These are phyloP conservation scores for Drosophila neotestacea DNA, from an alignment of 2,888 invertebrate genomes.

Conservation along the genomic window DNA sequence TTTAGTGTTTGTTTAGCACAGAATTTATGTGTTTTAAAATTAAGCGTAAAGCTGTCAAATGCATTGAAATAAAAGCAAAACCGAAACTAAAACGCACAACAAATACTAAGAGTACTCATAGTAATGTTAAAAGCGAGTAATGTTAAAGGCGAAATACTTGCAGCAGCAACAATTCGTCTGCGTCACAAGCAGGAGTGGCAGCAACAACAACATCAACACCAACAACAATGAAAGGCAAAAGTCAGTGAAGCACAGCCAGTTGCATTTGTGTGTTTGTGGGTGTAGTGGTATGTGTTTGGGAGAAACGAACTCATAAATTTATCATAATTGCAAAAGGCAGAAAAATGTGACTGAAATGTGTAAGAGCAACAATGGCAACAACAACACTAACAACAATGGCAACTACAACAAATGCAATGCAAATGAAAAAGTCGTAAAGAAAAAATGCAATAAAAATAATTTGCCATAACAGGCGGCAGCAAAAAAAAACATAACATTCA, in stretches of 20 bases:
- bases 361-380: constrained; percentile 39
- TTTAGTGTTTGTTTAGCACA: constrained; percentile 26
- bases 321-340: constrained; percentile 78
- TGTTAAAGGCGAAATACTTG: constrained; percentile 45
- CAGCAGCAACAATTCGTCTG: constrained; percentile 61
- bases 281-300: constrained; percentile 53
- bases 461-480: constrained; percentile 48
- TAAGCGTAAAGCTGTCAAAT: constrained; percentile 60
- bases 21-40: constrained; percentile 38
- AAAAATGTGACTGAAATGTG: constrained; percentile 75
- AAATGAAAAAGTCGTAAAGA: constrained; percentile 61
- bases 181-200: constrained; percentile 67
- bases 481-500: constrained; percentile 11
- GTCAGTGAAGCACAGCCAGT: constrained; percentile 49
- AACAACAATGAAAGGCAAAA: constrained; percentile 31
- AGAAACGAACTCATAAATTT: constrained; percentile 82
- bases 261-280: constrained; percentile 26
- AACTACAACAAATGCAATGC: constrained; percentile 40
- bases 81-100: constrained; percentile 33
- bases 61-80: constrained; percentile 39
- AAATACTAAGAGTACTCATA: constrained; percentile 8
- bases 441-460: constrained; percentile 77
- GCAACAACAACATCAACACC: constrained; percentile 25
- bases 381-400: constrained; percentile 6
- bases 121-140: constrained; percentile 3